Base-by-base conservation (phyloP, 2,888 invertebrate genomes). In the Gerris lacustris region DNA sequence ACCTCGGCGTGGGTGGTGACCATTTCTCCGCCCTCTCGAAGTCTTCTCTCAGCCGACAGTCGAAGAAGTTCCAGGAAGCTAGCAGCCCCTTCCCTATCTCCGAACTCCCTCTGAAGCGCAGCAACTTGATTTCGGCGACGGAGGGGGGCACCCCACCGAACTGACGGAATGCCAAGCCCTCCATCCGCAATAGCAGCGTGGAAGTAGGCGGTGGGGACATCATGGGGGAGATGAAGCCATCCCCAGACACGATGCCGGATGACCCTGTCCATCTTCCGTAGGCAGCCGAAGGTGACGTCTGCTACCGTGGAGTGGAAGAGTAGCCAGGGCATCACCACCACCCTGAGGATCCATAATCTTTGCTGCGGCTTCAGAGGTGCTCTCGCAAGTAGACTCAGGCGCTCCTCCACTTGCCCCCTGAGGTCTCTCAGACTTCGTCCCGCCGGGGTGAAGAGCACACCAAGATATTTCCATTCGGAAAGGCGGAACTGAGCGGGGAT, bases 361-460 rank as follows among this genome's bases (percentile, higher is more conserved):
- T 81, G 81, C 70, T 79, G 79, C 6, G 80, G 81, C 73, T 81
- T 81, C 7, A 81, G 75, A 0, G 80, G 79, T 0, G 79, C 78
- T 67, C 74, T 73, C 17, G 76, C 73, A 64, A 79, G 75, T 66
- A 78, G 76, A 0, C 72, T 45, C 7, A 80, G 71, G 62, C 75
- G 76, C 31, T 31, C 31, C 31, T 31, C 31, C 31, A 71, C 71
- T 77, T 77, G 73, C 75, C 78, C 74, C 15, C 43, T 7, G 18
- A 75, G 76, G 11, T 11, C 31, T 5, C 9, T 15, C 31, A n/a
- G 9, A n/a, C 66, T 45, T 4, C 45, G 11, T 76, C 78, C 80
- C 74, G 75, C 66, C 15, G 77, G 76, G 70, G 72, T 76, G 74
- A 76, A 79, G 71, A 77, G 76, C 5, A 81, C 76, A 6, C 78